Evolutionary conservation across 2,797 vertebrate species (phyloP), one percentile per base, ranked within the genome.

Genomic region (Bradypodion ventrale): DNA sequence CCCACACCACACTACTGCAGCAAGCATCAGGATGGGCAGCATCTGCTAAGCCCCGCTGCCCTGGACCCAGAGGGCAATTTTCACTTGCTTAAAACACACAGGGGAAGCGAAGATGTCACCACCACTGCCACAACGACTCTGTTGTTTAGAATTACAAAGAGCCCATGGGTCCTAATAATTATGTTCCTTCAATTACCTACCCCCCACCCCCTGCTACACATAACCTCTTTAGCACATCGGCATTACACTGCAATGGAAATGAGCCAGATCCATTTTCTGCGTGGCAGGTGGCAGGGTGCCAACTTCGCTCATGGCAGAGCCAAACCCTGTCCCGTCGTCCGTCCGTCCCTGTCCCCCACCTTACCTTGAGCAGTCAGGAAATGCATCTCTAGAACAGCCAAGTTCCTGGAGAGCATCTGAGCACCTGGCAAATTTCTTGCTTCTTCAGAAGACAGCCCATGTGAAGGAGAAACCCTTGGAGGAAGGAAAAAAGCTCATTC

Each of bases 401-500:
- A 93, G 91, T 91, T 94, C 94, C 91, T 94, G 90, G 92, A 94
- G 91, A 94, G 94, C 93, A 92, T 83, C 87, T 0, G 27, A 87
- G 52, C 4, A 63, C 85, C n/a, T 85, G 46, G 85, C 16, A 1
- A 5, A 13, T 84, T 70, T 77, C 62, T 78, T 46, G 16, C 85
- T 74, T 86, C 4, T 65, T 82, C 79, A 15, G 75, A 81, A 73
- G 85, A 75, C 0, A 0, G 69, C 29, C 59, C n/a, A 35, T 5
- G n/a, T 40, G 88, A 69, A 80, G 49, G 59, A 92, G 89, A 93
- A 91, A 87, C 84, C 83, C 85, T 82, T 37, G 40, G 60, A 19
- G 4, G 29, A 2, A 8, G 37, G 5, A 25, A 52, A 0, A 75
- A 74, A 68, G 10, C 6, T 16, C 86, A 74, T n/a, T 63, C 35